Evolutionary conservation across 2,797 vertebrate genomes (phyloP).

Genomic region (Zalophus californianus): DNA sequence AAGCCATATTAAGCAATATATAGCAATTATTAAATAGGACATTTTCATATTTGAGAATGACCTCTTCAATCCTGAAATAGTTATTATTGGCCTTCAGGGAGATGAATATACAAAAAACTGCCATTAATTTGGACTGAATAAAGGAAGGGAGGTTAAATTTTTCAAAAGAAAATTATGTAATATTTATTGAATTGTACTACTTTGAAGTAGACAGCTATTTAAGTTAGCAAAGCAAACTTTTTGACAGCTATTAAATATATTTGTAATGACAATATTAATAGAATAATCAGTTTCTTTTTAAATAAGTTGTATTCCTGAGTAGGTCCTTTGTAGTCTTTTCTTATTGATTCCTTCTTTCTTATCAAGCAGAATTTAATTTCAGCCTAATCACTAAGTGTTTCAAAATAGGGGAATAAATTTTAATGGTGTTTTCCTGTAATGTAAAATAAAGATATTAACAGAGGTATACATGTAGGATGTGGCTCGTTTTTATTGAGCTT

Average conservation of each 20-base stretch:
- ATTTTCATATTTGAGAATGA: constrained; percentile 56
- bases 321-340: neutral
- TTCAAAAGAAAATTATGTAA: constrained; percentile 50
- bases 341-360: constrained; percentile 34
- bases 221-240: constrained; percentile 22
- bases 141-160: constrained; percentile 46
- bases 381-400: constrained; percentile 17
- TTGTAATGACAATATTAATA: constrained; percentile 18
- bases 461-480: neutral
- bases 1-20: neutral
- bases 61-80: constrained; percentile 31
- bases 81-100: constrained; percentile 38
- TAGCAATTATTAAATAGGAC: constrained; percentile 15
- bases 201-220: neutral
- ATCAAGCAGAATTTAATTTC: constrained; percentile 44
- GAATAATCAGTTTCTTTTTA: constrained; percentile 30
- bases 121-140: constrained; percentile 45
- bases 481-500: neutral
- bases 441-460: constrained; percentile 19
- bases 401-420: constrained; percentile 39
- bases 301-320: neutral
- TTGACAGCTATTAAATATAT: constrained; percentile 5
- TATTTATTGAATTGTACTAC: constrained; percentile 50
- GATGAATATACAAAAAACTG: neutral
- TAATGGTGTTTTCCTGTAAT: neutral